Base-by-base conservation (phyloP, 2,888 invertebrate genomes). In the Cephalotes varians region DNA sequence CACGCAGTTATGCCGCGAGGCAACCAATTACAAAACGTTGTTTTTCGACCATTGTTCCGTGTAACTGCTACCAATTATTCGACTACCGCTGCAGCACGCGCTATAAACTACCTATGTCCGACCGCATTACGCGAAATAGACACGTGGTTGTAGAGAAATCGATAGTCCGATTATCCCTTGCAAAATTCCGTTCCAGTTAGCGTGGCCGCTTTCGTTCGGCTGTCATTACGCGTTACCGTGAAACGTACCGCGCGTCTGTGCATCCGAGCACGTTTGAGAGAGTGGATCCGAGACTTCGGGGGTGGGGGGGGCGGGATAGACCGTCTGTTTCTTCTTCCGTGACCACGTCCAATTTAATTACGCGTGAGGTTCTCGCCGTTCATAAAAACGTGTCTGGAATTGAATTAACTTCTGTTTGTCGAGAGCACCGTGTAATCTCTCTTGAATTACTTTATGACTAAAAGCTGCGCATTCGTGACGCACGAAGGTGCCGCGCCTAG, bases 401-500 rank as follows among this genome's bases (percentile, higher is more conserved):
- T 79, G 77, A 79, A 79, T 79, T 79, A 79, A 79, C 56, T 69
- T 79, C 44, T 79, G 71, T 79, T 79, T 79, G 77, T 79, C 77
- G 77, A 79, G 77, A 79, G 77, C 77, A 69, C 31, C 56, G 77
- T 79, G 77, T 79, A 79, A 79, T 83, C 83, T 71, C 44, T 31
- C 28, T 56, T 40, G 56, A 56, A 69, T 79, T 79, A 79, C 56
- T 79, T 69, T 79, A 79, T 79, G 77, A 79, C 77, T 79, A 79
- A 79, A 79, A 79, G 77, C 77, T 31, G 77, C 71, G 77, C 71
- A 79, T 79, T 79, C 77, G 77, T 79, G 77, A 79, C 71, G 44
- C 77, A 79, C 77, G 77, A 79, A 79, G 77, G 69, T 79, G 77
- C 77, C 77, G 77, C 77, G 77, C 77, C 77, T 69, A 69, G 67